A percentile compares a stretch with the other conserved stretches of the same genome.
Conservation (phyloP, 1,140 invertebrate species). For the Argopecten irradians region DNA sequence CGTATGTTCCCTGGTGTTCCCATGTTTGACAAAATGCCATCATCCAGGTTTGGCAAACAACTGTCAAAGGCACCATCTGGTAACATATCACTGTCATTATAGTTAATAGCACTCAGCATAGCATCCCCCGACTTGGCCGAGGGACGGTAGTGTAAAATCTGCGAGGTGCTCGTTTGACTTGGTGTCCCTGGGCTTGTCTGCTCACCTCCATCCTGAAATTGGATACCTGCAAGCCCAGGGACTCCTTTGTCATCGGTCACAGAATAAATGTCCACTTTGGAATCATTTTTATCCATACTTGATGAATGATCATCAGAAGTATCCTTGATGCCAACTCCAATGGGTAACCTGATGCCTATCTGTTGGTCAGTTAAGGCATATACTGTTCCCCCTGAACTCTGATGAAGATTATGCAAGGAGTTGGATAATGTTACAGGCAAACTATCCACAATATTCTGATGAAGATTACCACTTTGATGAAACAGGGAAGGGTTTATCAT, state of each 20-base stretch:
- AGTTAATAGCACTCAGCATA: constrained; percentile 77
- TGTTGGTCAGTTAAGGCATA: background rate
- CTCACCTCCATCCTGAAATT: constrained; percentile 66
- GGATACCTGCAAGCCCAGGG: constrained; percentile 67
- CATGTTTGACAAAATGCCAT: constrained; percentile 71
- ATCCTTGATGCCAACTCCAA: constrained; percentile 20
- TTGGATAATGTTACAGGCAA: constrained; percentile 28
- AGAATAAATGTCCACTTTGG: constrained; percentile 47
- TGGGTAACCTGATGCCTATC: background rate
- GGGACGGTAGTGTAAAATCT: constrained; percentile 62
- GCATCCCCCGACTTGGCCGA: constrained; percentile 71
- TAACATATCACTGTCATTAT: constrained; percentile 75
- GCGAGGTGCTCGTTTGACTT: constrained; percentile 49
- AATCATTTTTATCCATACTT: constrained; percentile 42
- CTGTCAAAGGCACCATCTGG: constrained; percentile 75
- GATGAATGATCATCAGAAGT: constrained; percentile 36
- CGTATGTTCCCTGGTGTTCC: constrained; percentile 61
- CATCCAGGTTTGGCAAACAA: constrained; percentile 72
- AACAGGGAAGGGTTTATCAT: constrained; percentile 15
- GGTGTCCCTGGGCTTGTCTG: constrained; percentile 70
- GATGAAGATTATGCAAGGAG: constrained; percentile 28
- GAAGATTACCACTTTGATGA: background rate
- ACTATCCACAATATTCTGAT: constrained; percentile 19
- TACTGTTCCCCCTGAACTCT: background rate
- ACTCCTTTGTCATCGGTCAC: constrained; percentile 65